A percentile compares a stretch with the other conserved stretches of the same genome.
Evolutionary conservation across 1,140 invertebrate species (phyloP).

Genomic region (Homarus americanus): DNA sequence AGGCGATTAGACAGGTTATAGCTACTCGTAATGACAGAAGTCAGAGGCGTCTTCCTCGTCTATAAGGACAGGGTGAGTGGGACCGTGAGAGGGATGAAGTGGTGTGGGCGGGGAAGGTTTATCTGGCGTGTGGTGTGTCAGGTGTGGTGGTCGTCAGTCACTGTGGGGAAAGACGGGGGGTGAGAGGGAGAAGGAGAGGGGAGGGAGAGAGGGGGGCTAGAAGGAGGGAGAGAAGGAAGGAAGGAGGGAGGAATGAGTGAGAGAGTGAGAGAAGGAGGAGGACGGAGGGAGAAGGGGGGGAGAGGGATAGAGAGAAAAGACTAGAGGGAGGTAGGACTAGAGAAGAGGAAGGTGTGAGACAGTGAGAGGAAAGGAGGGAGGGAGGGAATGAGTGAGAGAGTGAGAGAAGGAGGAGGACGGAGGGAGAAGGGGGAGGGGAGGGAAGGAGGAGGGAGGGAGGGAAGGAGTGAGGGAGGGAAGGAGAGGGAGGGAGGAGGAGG

Average conservation of each 20-base stretch:
- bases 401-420: background rate
- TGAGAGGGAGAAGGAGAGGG: background rate
- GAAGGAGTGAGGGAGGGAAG: too few species aligned
- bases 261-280: background rate
- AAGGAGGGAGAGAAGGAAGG: background rate
- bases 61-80: too few species aligned
- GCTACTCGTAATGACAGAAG: too few species aligned
- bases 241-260: background rate
- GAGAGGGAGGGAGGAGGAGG: background rate
- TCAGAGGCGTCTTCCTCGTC: too few species aligned
- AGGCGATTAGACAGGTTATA: too few species aligned
- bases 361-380: background rate
- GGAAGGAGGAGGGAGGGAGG: background rate
- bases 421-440: too few species aligned
- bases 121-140: slow-evolving; percentile 48
- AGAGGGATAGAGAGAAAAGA: background rate
- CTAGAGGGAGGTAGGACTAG: background rate
- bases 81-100: too few species aligned
- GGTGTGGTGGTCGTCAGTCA: slow-evolving; percentile 56
- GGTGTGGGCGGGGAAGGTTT: slow-evolving; percentile 26
- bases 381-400: slow-evolving; percentile 19
- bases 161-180: background rate
- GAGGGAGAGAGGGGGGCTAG: background rate
- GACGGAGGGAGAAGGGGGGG: background rate
- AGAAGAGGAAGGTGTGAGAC: slow-evolving; percentile 17